Evolutionary conservation across 2,797 vertebrate genomes (phyloP).

Genomic region (Danio tinwini): DNA sequence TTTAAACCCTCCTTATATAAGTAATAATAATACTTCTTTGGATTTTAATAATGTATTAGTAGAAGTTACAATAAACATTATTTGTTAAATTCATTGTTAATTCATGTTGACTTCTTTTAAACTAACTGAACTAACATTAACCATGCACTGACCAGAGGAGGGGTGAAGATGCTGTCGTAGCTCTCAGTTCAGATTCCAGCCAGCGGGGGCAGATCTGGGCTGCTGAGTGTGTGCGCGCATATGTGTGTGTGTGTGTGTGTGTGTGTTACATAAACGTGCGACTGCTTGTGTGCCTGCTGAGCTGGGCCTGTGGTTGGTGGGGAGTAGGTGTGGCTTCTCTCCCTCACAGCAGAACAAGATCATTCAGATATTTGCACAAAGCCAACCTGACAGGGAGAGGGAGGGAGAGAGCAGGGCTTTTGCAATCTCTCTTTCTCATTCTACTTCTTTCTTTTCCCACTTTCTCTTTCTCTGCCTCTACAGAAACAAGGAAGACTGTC

Average conservation of each 20-base stretch:
- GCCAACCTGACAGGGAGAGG: slow-evolving; percentile 55
- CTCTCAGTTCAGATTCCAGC: slow-evolving; percentile 59
- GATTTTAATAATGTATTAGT: no score
- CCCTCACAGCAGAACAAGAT: slow-evolving; percentile 57
- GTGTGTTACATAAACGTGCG: slow-evolving; percentile 58
- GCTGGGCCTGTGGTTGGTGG: slow-evolving; percentile 52
- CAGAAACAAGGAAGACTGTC: slow-evolving; percentile 57
- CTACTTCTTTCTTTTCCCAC: background rate
- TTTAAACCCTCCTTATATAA: no score
- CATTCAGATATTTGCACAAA: slow-evolving; percentile 65
- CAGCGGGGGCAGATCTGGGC: slow-evolving; percentile 57
- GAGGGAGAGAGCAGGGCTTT: slow-evolving; percentile 33
- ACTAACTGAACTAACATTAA: background rate
- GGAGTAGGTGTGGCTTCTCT: slow-evolving; percentile 61
- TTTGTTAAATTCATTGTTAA: no score
- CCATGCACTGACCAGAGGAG: slow-evolving; percentile 31
- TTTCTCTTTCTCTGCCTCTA: slow-evolving; percentile 24
- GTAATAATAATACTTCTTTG: no score
- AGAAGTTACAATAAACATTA: no score
- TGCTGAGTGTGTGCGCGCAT: slow-evolving; percentile 28
- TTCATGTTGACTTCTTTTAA: no score
- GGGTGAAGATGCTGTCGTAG: slow-evolving; percentile 11
- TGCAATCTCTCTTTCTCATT: slow-evolving; percentile 36
- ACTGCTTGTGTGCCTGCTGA: slow-evolving; percentile 52
- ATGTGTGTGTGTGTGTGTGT: slow-evolving; percentile 11